These are phyloP conservation scores for Umimayanthus kanabou DNA, from an alignment of 92 coral and sea anemone species.

Conservation along the genomic window DNA sequence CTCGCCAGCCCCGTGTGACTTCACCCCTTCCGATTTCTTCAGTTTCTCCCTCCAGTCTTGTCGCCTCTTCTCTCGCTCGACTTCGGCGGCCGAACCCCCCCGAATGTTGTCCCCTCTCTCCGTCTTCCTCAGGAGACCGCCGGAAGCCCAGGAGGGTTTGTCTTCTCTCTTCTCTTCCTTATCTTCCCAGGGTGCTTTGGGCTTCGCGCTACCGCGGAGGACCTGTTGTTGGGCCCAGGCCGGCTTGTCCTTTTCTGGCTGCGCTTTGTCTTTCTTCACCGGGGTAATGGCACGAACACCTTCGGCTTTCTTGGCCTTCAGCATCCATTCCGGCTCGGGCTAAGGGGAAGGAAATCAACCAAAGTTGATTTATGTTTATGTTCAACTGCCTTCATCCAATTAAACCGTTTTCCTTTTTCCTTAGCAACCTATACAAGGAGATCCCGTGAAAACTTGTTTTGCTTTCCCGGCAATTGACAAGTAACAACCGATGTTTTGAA, in stretches of 20 bases:
- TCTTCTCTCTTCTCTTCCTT: slow-evolving; percentile 49
- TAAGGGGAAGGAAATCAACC: background rate
- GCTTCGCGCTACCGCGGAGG: slow-evolving; percentile 27
- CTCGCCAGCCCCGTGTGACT: slow-evolving; percentile 10
- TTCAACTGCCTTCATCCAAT: background rate
- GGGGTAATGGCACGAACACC: slow-evolving; percentile 37
- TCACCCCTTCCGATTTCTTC: slow-evolving; percentile 55
- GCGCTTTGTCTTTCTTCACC: slow-evolving; percentile 37
- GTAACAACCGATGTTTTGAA: too few relatives aligned
- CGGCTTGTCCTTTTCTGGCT: slow-evolving; percentile 45
- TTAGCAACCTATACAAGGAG: background rate
- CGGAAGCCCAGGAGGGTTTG: slow-evolving; percentile 29
- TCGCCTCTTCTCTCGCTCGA: slow-evolving; percentile 56
- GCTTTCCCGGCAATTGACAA: too few relatives aligned
- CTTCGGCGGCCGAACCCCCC: slow-evolving; percentile 47
- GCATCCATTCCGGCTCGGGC: slow-evolving; percentile 45
- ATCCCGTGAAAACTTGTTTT: too few relatives aligned
- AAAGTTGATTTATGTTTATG: background rate
- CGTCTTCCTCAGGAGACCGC: slow-evolving; percentile 33
- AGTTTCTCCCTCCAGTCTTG: slow-evolving; percentile 88
- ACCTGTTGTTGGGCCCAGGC: slow-evolving; percentile 49
- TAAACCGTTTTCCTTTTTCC: too few relatives aligned
- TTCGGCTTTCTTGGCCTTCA: slow-evolving; percentile 38
- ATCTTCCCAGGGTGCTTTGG: slow-evolving; percentile 54
- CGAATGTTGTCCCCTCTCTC: slow-evolving; percentile 41